Base-by-base conservation (phyloP, 2,113 vertebrate genomes). In the cat (Felis catus) region DNA sequence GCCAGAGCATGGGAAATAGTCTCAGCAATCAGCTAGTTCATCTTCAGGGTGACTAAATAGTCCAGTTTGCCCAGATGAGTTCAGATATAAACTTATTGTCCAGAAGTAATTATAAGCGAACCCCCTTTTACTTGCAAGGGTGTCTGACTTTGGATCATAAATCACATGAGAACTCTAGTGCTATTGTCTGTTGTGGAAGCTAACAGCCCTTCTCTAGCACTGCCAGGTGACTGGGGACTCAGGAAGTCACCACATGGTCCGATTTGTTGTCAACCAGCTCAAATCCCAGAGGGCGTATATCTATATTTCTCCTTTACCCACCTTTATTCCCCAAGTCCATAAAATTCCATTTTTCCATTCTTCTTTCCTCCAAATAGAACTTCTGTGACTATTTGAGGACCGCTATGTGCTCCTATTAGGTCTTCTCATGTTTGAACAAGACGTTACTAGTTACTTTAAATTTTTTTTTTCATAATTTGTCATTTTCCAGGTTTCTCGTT, bases 241-340 rank as follows among this genome's bases (percentile, higher is more conserved):
- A n/a, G 23, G 11, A 55, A 71, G 58, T n/a, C 18, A 33, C 1
- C 15, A 19, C 0, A 2, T 29, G 11, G 3, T 2, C 82, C 5
- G 29, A 5, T 36, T 4, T 18, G 2, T 11, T 4, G 8, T 4
- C 41, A 27, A 76, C 10, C 19, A 61, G 2, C 5, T 14, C 31
- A 65, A n/a, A 70, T 7, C 19, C n/a, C 27, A 76, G 25, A 61
- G 33, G 25, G 5, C 7, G 3, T 7, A 4, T 1, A n/a, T 45
- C 13, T 51, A 10, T 27, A 41, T 12, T 16, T 39, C 3, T 19
- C 3, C 18, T 14, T 14, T 1, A 27, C 5, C 14, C 5, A 25
- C 13, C 12, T 10, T 51, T 11, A 29, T 63, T 76, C 7, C 9
- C 12, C 12, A 71, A 45, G 23, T 13, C 10, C 2, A 1, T 23